These are phyloP conservation scores for Drosophila rhopaloa DNA, from an alignment of 1,140 invertebrate genomes.

Conservation along the genomic window DNA sequence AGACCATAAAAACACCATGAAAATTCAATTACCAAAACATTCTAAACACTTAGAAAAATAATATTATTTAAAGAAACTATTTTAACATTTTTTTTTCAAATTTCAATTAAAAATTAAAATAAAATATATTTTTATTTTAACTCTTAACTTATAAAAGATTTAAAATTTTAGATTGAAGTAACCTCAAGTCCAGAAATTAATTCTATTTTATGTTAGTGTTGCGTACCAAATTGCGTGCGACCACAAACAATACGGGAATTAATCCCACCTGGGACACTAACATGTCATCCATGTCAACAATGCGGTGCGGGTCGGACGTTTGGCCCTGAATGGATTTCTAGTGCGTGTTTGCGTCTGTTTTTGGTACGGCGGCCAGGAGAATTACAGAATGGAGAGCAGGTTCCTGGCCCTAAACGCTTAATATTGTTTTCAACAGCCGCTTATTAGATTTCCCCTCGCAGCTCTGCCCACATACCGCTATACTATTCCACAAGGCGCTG, in stretches of 20 bases:
- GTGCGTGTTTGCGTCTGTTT: constrained; percentile 36
- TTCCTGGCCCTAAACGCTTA: constrained; percentile 44
- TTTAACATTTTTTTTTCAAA: too few relatives aligned
- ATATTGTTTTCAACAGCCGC: constrained; percentile 68
- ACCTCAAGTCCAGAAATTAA: too few relatives aligned
- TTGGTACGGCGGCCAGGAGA: constrained; percentile 11
- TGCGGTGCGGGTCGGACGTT: constrained; percentile 37
- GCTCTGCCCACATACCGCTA: neutral
- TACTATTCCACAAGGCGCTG: constrained; percentile 26
- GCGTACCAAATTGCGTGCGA: constrained; percentile 20
- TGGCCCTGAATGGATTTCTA: constrained; percentile 32
- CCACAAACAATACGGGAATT: constrained; percentile 68
- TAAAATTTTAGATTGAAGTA: neutral
- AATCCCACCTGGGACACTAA: constrained; percentile 77
- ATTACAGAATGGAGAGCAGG: constrained; percentile 1
- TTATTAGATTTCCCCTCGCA: constrained; percentile 63
- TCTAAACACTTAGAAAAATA: neutral
- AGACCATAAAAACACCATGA: constrained; percentile 9
- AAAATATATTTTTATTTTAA: too few relatives aligned
- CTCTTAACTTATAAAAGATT: too few relatives aligned
- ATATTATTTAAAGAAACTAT: neutral
- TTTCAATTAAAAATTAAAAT: too few relatives aligned
- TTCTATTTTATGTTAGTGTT: constrained; percentile 11
- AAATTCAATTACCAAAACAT: constrained; percentile 20
- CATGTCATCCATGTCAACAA: constrained; percentile 74